These are phyloP conservation scores for Lathronympha strigana DNA, from an alignment of 2,888 invertebrate genomes.

Conservation along the genomic window DNA sequence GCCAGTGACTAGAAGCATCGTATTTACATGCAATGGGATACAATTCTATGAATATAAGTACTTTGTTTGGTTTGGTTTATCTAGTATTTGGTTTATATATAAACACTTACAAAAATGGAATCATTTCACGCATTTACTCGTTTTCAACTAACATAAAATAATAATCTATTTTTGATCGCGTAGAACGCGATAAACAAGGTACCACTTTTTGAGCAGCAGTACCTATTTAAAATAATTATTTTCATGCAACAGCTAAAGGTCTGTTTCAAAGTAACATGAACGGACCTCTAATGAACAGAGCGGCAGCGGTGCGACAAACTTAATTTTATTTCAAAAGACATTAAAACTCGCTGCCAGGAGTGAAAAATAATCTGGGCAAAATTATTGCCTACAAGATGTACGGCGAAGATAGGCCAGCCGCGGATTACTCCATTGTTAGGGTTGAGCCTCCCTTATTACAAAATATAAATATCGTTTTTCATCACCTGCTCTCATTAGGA, in stretches of 20 bases:
- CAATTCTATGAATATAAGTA: too few relatives aligned
- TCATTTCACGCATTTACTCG: too few relatives aligned
- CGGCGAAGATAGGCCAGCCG: conserved; percentile 66
- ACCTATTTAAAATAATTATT: background rate
- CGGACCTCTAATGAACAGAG: conserved; percentile 54
- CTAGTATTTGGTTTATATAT: too few relatives aligned
- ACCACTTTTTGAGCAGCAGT: too few relatives aligned
- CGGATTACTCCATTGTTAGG: conserved; percentile 55
- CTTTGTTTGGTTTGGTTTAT: too few relatives aligned
- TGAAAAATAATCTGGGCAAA: conserved; percentile 79
- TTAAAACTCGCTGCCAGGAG: conserved; percentile 79
- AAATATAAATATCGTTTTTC: conserved; percentile 36
- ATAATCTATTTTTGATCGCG: too few relatives aligned
- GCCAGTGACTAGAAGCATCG: too few relatives aligned
- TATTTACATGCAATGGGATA: too few relatives aligned
- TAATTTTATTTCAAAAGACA: conserved; percentile 79
- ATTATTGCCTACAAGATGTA: conserved; percentile 79
- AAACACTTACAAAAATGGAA: too few relatives aligned
- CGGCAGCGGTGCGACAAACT: conserved; percentile 63
- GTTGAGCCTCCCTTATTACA: conserved; percentile 32
- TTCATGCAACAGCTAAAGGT: background rate
- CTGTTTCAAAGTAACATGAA: conserved; percentile 14
- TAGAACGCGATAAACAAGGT: too few relatives aligned
- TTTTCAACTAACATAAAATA: too few relatives aligned
- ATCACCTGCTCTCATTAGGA: conserved; percentile 25